Percentiles rank a stretch among this genome's conserved stretches.
phyloP scores from a whole-genome alignment of 2,888 invertebrate genomes.

The Artemia sp. region DNA sequence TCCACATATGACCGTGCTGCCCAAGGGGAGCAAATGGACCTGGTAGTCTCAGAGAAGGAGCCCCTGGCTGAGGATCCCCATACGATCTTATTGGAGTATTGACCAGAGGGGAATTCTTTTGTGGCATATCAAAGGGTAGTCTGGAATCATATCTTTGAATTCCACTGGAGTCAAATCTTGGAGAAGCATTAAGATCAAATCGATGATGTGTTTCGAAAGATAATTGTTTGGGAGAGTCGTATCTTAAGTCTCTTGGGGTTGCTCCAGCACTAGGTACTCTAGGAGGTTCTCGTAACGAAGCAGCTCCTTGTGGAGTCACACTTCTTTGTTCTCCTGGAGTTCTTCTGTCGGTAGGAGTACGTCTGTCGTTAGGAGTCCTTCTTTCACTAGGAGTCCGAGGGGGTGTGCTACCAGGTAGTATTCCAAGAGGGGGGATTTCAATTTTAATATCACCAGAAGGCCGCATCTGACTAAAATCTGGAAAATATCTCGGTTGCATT shows the following conservation, averaged over 20 bases:
- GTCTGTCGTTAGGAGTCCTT: not conserved
- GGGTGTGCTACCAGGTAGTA: not conserved
- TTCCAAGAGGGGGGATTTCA: conserved; percentile 14
- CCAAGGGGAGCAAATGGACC: conserved; percentile 11
- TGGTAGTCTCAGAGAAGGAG: not conserved
- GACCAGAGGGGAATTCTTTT: not conserved
- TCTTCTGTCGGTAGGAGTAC: no score
- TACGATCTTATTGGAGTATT: not conserved
- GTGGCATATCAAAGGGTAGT: not conserved
- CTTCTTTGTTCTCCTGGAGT: not conserved
- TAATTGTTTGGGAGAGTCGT: not conserved
- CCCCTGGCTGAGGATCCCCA: conserved; percentile 12
- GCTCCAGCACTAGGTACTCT: not conserved
- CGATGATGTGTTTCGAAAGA: conserved; percentile 4
- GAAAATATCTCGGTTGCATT: conserved; percentile 7
- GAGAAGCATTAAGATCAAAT: not conserved
- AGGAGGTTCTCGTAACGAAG: not conserved
- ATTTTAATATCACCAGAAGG: conserved; percentile 2
- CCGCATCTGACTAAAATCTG: not conserved
- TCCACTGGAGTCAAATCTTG: no score
- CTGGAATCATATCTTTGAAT: not conserved
- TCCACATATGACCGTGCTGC: conserved; percentile 3
- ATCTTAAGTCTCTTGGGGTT: not conserved
- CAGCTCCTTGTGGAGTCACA: not conserved
- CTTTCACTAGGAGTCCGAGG: conserved; percentile 3